Evolutionary conservation across 2,113 vertebrate genomes (phyloP).

Genomic region (Dissostichus mawsoni): DNA sequence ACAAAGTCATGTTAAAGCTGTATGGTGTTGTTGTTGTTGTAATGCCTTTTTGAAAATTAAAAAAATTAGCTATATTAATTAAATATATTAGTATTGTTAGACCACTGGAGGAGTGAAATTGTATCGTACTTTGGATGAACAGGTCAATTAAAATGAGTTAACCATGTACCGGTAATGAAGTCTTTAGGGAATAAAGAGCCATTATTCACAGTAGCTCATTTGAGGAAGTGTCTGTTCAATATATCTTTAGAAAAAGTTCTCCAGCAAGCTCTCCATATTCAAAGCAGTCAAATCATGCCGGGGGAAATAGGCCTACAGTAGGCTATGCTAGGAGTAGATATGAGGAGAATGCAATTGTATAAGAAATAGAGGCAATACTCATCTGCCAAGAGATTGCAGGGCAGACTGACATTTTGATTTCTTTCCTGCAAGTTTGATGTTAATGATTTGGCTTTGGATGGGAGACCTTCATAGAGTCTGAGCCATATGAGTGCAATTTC

Average conservation of each 20-base stretch:
- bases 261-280: constrained; percentile 11
- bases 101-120: background rate
- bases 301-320: constrained; percentile 42
- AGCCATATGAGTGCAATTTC: constrained; percentile 84
- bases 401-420: constrained; percentile 83
- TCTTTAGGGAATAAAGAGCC: background rate
- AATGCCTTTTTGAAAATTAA: too few species aligned
- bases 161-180: constrained; percentile 26
- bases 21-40: too few species aligned
- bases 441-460: constrained; percentile 82
- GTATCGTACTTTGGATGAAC: background rate
- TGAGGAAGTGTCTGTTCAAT: constrained; percentile 13
- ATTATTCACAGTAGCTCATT: constrained; percentile 23
- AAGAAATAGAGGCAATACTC: constrained; percentile 69
- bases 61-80: too few species aligned
- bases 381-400: constrained; percentile 69
- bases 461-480: constrained; percentile 78
- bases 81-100: too few species aligned
- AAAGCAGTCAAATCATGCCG: background rate
- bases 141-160: constrained; percentile 9
- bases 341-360: constrained; percentile 56
- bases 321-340: constrained; percentile 22
- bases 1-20: background rate
- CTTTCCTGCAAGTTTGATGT: constrained; percentile 81
- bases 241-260: constrained; percentile 25